Evolutionary conservation across 2,797 vertebrate genomes (phyloP).

Genomic region (Neosilurus mollespiculum): DNA sequence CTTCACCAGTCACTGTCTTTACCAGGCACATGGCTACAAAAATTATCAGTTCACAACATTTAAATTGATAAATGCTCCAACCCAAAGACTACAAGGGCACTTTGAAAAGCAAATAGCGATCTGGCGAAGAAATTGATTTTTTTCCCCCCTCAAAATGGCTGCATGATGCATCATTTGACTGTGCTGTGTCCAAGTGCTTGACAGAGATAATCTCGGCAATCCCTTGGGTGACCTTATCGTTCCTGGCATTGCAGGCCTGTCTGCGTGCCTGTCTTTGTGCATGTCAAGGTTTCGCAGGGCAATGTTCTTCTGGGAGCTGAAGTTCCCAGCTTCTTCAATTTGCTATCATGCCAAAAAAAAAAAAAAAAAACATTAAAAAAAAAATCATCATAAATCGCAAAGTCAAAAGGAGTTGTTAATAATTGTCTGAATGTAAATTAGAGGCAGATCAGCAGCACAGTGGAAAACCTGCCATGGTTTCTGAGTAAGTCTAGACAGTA

Average conservation of each 20-base stretch:
- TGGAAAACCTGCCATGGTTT: slow-evolving; percentile 57
- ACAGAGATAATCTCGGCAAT: slow-evolving; percentile 91
- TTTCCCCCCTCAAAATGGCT: slow-evolving; percentile 84
- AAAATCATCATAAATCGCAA: slow-evolving; percentile 62
- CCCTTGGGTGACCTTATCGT: slow-evolving; percentile 91
- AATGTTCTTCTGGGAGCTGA: slow-evolving; percentile 78
- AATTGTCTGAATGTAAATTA: slow-evolving; percentile 74
- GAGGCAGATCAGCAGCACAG: slow-evolving; percentile 57
- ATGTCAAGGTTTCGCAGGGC: slow-evolving; percentile 84
- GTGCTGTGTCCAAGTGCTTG: slow-evolving; percentile 91
- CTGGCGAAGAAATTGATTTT: slow-evolving; percentile 89
- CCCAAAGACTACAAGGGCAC: slow-evolving; percentile 90
- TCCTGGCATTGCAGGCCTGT: slow-evolving; percentile 83
- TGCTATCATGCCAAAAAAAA: slow-evolving; percentile 75
- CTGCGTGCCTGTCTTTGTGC: slow-evolving; percentile 82
- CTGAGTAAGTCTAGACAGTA: slow-evolving; percentile 43
- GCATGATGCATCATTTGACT: slow-evolving; percentile 93
- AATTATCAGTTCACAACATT: slow-evolving; percentile 93
- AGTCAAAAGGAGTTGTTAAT: slow-evolving; percentile 71
- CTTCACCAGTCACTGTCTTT: slow-evolving; percentile 20
- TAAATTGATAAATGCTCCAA: slow-evolving; percentile 91
- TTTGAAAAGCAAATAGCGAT: slow-evolving; percentile 94
- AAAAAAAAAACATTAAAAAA: slow-evolving; percentile 45
- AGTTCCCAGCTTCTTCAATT: slow-evolving; percentile 81
- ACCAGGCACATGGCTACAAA: slow-evolving; percentile 60